Conservation (phyloP, 2,888 invertebrate genomes). For the Idaea dimidiata region DNA sequence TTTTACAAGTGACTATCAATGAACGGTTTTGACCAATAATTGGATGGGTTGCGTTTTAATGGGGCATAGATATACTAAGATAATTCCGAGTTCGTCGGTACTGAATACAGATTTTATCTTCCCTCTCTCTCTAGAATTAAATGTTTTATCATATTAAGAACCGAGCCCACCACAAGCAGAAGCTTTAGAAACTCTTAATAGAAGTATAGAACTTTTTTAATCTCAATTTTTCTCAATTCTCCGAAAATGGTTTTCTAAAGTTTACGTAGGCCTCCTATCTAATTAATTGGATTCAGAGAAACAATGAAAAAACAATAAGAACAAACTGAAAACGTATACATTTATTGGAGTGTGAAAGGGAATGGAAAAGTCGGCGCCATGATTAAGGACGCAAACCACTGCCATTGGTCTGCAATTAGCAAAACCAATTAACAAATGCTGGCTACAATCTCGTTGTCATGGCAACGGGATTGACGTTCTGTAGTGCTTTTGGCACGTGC, state of each 20-base stretch:
- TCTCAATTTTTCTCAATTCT: neutral
- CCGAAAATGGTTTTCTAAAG: neutral
- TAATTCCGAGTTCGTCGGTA: no score
- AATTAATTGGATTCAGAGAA: neutral
- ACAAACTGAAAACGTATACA: neutral
- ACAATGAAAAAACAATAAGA: neutral
- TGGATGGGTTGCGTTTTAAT: no score
- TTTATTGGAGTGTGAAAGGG: conserved; percentile 7
- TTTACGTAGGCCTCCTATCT: neutral
- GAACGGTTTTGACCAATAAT: no score
- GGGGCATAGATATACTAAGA: no score
- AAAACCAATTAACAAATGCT: conserved; percentile 8
- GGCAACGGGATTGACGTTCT: neutral
- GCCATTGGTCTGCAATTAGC: conserved; percentile 4
- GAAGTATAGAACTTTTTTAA: neutral
- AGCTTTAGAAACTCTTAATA: neutral
- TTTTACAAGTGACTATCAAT: no score
- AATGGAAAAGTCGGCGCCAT: neutral
- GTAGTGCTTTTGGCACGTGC: neutral
- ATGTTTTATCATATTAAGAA: neutral
- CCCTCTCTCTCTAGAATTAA: no score
- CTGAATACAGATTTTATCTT: no score
- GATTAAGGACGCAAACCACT: neutral
- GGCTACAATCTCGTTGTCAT: conserved; percentile 3
- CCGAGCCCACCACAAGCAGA: neutral